Base-by-base conservation (phyloP, 2,888 invertebrate genomes). In the Leucophora obtusa region DNA sequence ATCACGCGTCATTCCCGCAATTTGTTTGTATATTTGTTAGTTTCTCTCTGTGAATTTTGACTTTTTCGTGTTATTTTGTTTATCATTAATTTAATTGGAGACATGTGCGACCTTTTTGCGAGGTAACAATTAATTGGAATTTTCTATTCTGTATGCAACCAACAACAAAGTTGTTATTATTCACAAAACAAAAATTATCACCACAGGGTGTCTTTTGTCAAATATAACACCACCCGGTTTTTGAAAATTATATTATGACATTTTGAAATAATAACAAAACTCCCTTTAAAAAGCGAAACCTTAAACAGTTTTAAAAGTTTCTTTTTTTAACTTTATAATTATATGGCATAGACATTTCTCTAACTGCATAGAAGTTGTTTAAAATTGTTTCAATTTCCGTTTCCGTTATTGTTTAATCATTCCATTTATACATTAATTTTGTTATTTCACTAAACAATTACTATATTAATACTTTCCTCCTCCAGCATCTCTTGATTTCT, bases 71-170 rank as follows among this genome's bases (percentile, higher is more conserved):
- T 6, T 28, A 28, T 81, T 78, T 82, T 83, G 80, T 83, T 88
- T 87, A 87, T 88, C 86, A 87, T 87, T 89, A 87, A 86, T 87
- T 86, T 88, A 88, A 88, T 89, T 88, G 88, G 86, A 85, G 86
- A 86, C 88, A 85, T 88, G 86, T 86, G 72, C 72, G 50, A 70
- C 24, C 43, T 58, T 47, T 70, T 59, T 59, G 38, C 43, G 17
- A 65, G 75, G 71, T 72, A 77, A 65, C 63, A 81, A 81, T 76
- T 81, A 81, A 81, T 81, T 81, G 81, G 77, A 81, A 58, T 56
- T 54, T 47, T 43, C 43, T 43, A 14, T 43, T 14, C 14, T n/a
- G 43, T 11, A n/a, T 15, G n/a, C 5, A 4, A n/a, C 5, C 1
- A 38, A 47, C 14, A n/a, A n/a, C 33, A 5, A 15, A 9, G 33